Evolutionary conservation across 1,140 invertebrate species (phyloP).

Genomic region (Ips nitidus): DNA sequence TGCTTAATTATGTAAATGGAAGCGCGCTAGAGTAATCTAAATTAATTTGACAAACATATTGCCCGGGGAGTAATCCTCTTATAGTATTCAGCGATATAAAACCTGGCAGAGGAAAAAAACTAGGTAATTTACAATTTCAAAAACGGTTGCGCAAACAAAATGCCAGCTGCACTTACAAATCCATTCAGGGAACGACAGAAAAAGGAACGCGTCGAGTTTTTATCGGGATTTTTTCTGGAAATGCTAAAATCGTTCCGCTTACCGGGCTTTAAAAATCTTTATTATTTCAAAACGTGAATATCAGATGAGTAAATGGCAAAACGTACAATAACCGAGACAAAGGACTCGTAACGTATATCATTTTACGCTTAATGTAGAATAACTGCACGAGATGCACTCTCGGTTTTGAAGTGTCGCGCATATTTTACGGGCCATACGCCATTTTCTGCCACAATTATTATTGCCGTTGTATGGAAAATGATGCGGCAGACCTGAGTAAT

Average conservation of each 20-base stretch:
- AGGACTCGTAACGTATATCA: not conserved
- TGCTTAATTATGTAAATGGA: no score
- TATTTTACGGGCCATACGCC: not conserved
- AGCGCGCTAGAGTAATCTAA: not conserved
- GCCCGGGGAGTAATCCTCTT: not conserved
- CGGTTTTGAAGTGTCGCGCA: not conserved
- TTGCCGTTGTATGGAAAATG: no score
- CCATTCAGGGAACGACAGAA: slow-evolving; percentile 4
- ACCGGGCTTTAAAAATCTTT: slow-evolving; percentile 11
- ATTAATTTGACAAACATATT: slow-evolving; percentile 1
- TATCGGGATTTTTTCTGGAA: not conserved
- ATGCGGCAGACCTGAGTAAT: no score
- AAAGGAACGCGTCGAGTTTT: slow-evolving; percentile 11
- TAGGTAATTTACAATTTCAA: slow-evolving; percentile 8
- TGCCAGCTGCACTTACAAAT: slow-evolving; percentile 17
- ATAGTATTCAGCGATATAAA: not conserved
- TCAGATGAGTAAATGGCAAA: slow-evolving; percentile 1
- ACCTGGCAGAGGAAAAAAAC: slow-evolving; percentile 3
- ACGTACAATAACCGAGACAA: slow-evolving; percentile 13
- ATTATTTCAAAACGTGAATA: slow-evolving; percentile 15
- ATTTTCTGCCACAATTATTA: no score
- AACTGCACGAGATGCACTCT: not conserved
- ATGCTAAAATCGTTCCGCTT: slow-evolving; percentile 6
- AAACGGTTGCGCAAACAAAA: slow-evolving; percentile 14
- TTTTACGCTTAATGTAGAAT: slow-evolving; percentile 10